Percentiles rank a stretch among this genome's conserved stretches.
These are phyloP conservation scores for Paramisgurnus dabryanus DNA, from an alignment of 2,113 vertebrate species.

Conservation along the genomic window DNA sequence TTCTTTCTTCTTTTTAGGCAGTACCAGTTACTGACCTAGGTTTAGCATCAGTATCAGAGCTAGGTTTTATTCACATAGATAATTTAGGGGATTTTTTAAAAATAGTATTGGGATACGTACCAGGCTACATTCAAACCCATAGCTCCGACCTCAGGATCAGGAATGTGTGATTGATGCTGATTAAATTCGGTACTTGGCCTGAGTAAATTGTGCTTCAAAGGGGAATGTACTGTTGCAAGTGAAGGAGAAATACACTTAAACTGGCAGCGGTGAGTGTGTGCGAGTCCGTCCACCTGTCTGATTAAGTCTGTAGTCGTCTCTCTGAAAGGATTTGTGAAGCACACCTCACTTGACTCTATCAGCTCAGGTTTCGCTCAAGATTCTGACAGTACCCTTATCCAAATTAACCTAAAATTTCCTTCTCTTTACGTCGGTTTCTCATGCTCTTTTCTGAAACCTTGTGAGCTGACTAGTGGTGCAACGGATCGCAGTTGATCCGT, in stretches of 20 bases:
- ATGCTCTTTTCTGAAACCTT: neutral
- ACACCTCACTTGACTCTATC: conserved; percentile 47
- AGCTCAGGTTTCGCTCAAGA: conserved; percentile 36
- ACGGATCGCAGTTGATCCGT: no score
- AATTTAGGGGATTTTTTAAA: no score
- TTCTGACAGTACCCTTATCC: conserved; percentile 16
- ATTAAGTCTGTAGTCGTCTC: conserved; percentile 47
- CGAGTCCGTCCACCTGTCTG: conserved; percentile 37
- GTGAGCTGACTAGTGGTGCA: no score
- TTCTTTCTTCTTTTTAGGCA: neutral
- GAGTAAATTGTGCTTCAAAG: neutral
- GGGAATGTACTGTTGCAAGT: conserved; percentile 29
- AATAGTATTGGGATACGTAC: no score
- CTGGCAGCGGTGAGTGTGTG: conserved; percentile 16
- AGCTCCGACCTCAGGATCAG: neutral
- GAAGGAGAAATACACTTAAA: conserved; percentile 30
- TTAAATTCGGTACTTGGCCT: conserved; percentile 10
- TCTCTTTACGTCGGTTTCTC: neutral
- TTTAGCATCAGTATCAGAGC: no score
- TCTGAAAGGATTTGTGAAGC: conserved; percentile 32
- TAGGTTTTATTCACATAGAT: no score
- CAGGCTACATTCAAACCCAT: neutral
- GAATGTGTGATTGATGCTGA: conserved; percentile 2
- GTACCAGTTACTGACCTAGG: no score
- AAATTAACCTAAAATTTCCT: neutral